Percentiles rank a stretch among this genome's conserved stretches.
phyloP scores from a whole-genome alignment of 2,113 vertebrate species.

The Hipposideros armiger region DNA sequence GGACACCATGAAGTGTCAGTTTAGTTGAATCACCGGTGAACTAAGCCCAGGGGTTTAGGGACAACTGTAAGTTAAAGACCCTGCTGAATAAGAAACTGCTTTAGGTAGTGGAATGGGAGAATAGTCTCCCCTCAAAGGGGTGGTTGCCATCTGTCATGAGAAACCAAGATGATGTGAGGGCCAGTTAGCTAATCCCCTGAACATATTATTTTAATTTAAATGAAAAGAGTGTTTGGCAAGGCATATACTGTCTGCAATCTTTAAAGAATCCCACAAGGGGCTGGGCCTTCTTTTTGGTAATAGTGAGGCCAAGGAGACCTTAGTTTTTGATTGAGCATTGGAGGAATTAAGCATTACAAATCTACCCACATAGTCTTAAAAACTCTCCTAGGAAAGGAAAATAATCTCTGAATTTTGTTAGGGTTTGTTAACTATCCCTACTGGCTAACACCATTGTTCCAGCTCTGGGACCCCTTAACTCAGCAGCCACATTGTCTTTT shows the following conservation, averaged over 20 bases:
- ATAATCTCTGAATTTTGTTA: neutral
- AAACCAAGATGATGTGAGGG: neutral
- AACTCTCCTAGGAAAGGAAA: neutral
- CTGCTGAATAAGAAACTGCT: neutral
- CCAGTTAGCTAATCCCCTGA: neutral
- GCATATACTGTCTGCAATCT: neutral
- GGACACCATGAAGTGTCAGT: neutral
- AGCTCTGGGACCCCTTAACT: neutral
- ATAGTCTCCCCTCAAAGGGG: neutral
- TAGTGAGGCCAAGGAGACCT: neutral
- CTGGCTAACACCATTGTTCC: neutral
- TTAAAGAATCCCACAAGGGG: neutral
- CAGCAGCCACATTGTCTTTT: neutral
- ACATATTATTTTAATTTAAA: neutral
- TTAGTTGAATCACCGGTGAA: neutral
- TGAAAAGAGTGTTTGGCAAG: neutral
- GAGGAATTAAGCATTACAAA: neutral
- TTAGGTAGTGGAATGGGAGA: neutral
- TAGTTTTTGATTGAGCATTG: too few species aligned
- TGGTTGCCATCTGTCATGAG: neutral
- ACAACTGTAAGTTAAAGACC: neutral
- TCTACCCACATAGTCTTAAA: neutral
- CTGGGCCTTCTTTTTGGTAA: neutral
- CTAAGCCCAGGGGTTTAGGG: neutral
- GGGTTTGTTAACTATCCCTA: neutral